Conservation (phyloP, 2,113 vertebrate genomes). For the Rutilus rutilus region DNA sequence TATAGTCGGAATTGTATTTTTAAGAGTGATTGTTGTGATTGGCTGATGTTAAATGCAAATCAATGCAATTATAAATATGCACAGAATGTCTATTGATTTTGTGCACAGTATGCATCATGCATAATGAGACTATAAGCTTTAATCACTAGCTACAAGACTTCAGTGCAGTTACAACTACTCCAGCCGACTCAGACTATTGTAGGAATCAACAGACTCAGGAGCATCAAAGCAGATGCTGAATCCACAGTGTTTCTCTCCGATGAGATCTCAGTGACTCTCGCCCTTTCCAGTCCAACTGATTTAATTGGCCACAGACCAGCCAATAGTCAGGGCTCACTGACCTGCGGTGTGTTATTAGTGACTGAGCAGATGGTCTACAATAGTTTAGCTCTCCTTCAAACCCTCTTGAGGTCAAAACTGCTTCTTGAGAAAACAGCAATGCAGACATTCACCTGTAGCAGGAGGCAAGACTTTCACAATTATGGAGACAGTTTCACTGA, state of each 20-base stretch:
- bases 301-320: conserved; percentile 37
- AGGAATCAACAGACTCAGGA: not conserved
- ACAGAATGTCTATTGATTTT: conserved; percentile 2
- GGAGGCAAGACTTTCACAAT: not conserved
- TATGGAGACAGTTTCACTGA: not conserved
- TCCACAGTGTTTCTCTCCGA: not conserved
- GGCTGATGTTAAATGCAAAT: not conserved
- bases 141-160: not conserved
- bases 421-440: conserved; percentile 63
- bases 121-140: conserved; percentile 12
- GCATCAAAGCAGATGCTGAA: conserved; percentile 2
- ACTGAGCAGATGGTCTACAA: conserved; percentile 12
- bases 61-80: conserved; percentile 9
- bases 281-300: not conserved
- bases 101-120: conserved; percentile 1
- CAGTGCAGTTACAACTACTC: not conserved
- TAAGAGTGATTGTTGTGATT: conserved; percentile 1
- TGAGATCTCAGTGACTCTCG: not conserved
- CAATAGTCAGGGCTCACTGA: conserved; percentile 23
- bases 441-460: not conserved
- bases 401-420: conserved; percentile 13
- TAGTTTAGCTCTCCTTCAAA: conserved; percentile 30
- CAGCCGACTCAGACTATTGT: not conserved
- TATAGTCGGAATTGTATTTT: not conserved
- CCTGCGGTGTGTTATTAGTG: conserved; percentile 19